A percentile compares a stretch with the other conserved stretches of the same genome.
Conservation (phyloP, 1,140 invertebrate genomes). For the Galleria mellonella region DNA sequence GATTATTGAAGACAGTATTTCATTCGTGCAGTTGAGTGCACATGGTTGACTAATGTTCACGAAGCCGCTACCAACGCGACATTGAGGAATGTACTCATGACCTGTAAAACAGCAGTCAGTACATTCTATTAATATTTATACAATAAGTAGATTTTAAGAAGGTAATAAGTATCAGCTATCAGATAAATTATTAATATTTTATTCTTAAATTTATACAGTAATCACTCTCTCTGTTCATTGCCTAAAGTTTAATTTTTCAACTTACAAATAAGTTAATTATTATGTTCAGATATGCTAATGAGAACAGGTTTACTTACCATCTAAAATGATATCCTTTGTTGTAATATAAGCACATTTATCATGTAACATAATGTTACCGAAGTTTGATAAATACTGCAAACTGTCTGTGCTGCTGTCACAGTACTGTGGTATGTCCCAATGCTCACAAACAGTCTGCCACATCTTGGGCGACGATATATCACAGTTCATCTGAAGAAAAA, state of each 20-base stretch:
- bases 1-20: slow-evolving; percentile 16
- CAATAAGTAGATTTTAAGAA: no score
- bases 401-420: slow-evolving; percentile 46
- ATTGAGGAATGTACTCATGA: slow-evolving; percentile 29
- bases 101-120: no score
- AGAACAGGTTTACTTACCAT: slow-evolving; percentile 43
- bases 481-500: slow-evolving; percentile 65
- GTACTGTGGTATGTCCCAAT: slow-evolving; percentile 69
- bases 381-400: slow-evolving; percentile 30
- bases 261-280: no score
- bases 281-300: no score
- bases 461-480: slow-evolving; percentile 54
- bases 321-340: slow-evolving; percentile 35
- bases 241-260: no score
- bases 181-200: no score
- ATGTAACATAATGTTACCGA: slow-evolving; percentile 25
- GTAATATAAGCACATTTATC: slow-evolving; percentile 39
- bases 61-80: slow-evolving; percentile 31
- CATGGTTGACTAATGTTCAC: slow-evolving; percentile 46
- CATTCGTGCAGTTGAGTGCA: slow-evolving; percentile 29
- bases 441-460: slow-evolving; percentile 69
- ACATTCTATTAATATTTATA: no score
- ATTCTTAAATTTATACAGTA: no score
- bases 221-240: no score
- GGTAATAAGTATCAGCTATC: no score